Evolutionary conservation across 2,888 invertebrate species (phyloP).

Genomic region (Diadegma fenestrale): DNA sequence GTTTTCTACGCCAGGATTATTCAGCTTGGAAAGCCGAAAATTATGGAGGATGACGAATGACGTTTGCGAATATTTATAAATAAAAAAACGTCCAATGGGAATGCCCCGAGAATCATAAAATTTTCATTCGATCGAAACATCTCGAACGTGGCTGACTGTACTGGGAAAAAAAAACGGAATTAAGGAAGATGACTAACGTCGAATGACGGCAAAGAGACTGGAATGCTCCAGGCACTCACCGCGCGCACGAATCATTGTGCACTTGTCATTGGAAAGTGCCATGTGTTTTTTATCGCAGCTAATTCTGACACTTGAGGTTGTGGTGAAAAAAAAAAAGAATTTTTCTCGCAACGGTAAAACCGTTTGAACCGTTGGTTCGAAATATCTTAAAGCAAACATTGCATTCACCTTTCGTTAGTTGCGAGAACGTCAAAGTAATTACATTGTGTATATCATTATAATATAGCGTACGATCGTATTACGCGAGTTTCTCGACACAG

Average conservation of each 20-base stretch:
- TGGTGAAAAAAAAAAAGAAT: background rate
- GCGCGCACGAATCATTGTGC: slow-evolving; percentile 29
- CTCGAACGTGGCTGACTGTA: slow-evolving; percentile 13
- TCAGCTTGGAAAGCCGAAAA: background rate
- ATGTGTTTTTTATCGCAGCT: slow-evolving; percentile 22
- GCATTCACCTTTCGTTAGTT: slow-evolving; percentile 3
- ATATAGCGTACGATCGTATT: slow-evolving; percentile 20
- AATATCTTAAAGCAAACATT: slow-evolving; percentile 1
- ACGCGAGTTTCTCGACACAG: slow-evolving; percentile 11
- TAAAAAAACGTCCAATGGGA: background rate
- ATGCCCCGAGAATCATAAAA: background rate
- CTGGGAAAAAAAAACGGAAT: slow-evolving; percentile 40
- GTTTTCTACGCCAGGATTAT: background rate
- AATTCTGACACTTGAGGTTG: slow-evolving; percentile 20
- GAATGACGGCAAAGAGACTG: slow-evolving; percentile 6
- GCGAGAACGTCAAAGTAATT: slow-evolving; percentile 9
- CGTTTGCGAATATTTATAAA: background rate
- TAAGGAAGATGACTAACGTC: slow-evolving; percentile 49
- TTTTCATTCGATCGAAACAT: background rate
- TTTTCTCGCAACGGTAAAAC: slow-evolving; percentile 14
- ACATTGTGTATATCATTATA: slow-evolving; percentile 7
- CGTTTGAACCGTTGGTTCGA: slow-evolving; percentile 21
- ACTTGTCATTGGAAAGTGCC: slow-evolving; percentile 61
- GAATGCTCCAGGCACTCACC: slow-evolving; percentile 6
- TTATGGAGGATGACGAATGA: background rate